Base-by-base conservation (phyloP, 2,888 invertebrate species). In the Xestia xanthographa region DNA sequence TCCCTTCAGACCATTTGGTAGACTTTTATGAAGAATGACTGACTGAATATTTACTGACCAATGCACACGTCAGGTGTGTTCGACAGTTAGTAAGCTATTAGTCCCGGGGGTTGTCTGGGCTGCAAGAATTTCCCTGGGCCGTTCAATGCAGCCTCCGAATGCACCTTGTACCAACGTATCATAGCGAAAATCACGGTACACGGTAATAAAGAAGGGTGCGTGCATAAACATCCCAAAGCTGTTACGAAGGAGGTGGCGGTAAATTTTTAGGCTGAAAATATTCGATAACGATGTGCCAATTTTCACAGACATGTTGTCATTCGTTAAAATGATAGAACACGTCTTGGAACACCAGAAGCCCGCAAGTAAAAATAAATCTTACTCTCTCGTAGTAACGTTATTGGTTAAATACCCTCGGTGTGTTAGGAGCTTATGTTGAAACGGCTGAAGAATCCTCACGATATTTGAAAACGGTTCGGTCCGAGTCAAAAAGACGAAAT, bases 131-230 rank as follows among this genome's bases (percentile, higher is more conserved):
- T 70, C 41, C 73, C 77, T 69, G 77, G 84, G 72, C 70, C 67
- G 79, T 66, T 79, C 85, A 65, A 79, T 81, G 75, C 75, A 79
- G 63, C 82, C 72, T 68, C 41, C 20, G 50, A 72, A 73, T 60
- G 72, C 72, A 84, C 79, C 85, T 48, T 66, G 68, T 84, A 84
- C 82, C 75, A 85, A 66, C 50, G 12, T 29, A 76, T 67, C 75
- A 66, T 4, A 67, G 41, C 45, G 63, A 69, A 74, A 74, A 68
- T 79, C 68, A 67, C 41, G 41, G 68, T 50, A 41, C n/a, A n/a
- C 66, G 45, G 70, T 60, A 43, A 75, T 79, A 77, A 80, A 77
- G 74, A 85, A 85, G 29, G 85, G 71, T n/a, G 34, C 38, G 29
- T 73, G 11, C 50, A 68, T 71, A 77, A 26, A 26, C 17, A 48